Evolutionary conservation across 1,140 invertebrate species (phyloP), one percentile per base, ranked within the genome.

Genomic region (Tetranychus urticae): DNA sequence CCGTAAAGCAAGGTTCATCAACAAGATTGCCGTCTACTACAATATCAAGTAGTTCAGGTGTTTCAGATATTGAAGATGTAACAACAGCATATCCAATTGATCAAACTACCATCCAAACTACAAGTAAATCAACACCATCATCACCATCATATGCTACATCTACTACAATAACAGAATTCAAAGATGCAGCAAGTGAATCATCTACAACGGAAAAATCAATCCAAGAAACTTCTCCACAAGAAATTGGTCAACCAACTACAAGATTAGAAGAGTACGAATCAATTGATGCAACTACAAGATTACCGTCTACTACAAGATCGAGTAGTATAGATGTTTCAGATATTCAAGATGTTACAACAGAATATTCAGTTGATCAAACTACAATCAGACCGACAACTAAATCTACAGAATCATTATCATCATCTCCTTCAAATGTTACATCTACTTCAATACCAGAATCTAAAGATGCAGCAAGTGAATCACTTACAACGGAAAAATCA

Each of bases 141-240:
- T 42, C 39, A 42, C 0, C 61, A 60, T 23, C 34, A n/a, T 45
- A 55, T 4, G 64, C 66, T 57, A 47, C 64, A 57, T 50, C 46
- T 55, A 37, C 58, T 23, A 33, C 61, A 60, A 50, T 62, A 45
- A 13, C 56, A 42, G 48, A 35, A 46, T 56, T 64, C 35, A 58
- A 65, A 62, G 61, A 60, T 50, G 36, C 59, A n/a, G 2, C 23
- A n/a, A 34, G 1, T 12, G 58, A 37, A 61, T 34, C 36, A 12
- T 23, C 23, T 23, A 23, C 23, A 23, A 23, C 62, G 1, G 31
- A 34, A 59, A 31, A 2, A 59, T 56, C 56, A 14, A 42, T 23
- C 23, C 23, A 23, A 23, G 23, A 37, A 60, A 34, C 46, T n/a
- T 47, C 46, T 1, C n/a, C 46, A n/a, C 46, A 10, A n/a, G 46